A percentile compares a stretch with the other conserved stretches of the same genome.
phyloP scores from a whole-genome alignment of 2,797 vertebrate species.

The Galagoides demidoff region DNA sequence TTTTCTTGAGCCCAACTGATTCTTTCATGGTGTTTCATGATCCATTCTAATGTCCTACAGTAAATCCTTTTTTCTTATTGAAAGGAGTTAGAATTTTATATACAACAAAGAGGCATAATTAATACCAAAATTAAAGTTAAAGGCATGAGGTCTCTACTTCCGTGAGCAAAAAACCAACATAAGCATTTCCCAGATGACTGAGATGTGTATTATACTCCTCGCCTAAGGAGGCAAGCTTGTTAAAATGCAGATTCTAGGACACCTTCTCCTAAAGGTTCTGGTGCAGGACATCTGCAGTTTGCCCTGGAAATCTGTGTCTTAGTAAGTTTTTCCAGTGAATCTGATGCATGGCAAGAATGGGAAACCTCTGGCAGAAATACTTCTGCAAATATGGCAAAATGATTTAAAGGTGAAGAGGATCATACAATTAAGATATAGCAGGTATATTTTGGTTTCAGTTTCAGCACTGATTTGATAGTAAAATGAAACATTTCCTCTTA shows the following conservation, averaged over 20 bases:
- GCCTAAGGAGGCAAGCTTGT: not conserved
- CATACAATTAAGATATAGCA: not conserved
- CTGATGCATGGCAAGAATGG: not conserved
- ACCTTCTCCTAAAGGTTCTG: not conserved
- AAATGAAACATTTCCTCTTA: slow-evolving; percentile 14
- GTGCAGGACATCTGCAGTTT: not conserved
- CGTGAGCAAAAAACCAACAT: not conserved
- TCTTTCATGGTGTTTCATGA: slow-evolving; percentile 16
- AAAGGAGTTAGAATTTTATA: not conserved
- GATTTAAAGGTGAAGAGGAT: not conserved
- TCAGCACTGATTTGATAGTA: slow-evolving; percentile 4
- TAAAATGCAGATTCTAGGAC: not conserved
- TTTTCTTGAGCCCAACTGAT: not conserved
- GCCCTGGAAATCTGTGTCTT: slow-evolving; percentile 14
- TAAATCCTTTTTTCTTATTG: not conserved
- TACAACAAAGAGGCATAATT: not conserved
- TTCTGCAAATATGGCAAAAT: not conserved
- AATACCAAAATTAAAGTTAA: slow-evolving; percentile 2
- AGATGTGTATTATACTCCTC: not conserved
- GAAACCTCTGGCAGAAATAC: not conserved
- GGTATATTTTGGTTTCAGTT: not conserved
- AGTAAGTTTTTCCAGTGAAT: not conserved
- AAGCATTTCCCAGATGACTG: not conserved
- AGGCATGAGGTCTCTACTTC: not conserved
- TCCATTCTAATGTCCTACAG: not conserved